Percentiles rank a stretch among this genome's conserved stretches.
phyloP scores from a whole-genome alignment of 2,797 vertebrate genomes.

The Brotula barbata region DNA sequence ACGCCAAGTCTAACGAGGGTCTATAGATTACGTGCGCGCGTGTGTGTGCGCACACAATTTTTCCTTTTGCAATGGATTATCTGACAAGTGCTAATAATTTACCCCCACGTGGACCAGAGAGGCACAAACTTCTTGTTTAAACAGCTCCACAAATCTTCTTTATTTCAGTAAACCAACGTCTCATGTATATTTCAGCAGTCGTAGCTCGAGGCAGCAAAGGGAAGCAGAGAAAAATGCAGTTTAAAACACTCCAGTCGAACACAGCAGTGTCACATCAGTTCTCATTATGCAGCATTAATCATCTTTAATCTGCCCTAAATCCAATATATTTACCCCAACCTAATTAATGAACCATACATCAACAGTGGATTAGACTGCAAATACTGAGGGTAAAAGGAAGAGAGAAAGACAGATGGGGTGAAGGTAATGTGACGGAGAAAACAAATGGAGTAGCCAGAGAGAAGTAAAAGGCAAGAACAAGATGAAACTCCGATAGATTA shows the following conservation, averaged over 20 bases:
- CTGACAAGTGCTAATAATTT: slow-evolving; percentile 46
- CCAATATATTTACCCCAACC: slow-evolving; percentile 69
- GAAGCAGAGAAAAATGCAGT: slow-evolving; percentile 53
- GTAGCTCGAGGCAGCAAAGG: slow-evolving; percentile 54
- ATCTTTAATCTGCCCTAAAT: slow-evolving; percentile 75
- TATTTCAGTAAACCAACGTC: slow-evolving; percentile 63
- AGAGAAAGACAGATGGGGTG: slow-evolving; percentile 4
- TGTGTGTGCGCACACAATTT: too few relatives aligned
- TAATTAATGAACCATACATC: slow-evolving; percentile 63
- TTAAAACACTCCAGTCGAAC: slow-evolving; percentile 54
- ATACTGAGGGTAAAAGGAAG: slow-evolving; percentile 31
- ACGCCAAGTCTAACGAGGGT: neutral
- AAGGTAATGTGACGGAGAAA: slow-evolving; percentile 15
- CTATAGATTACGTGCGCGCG: slow-evolving; percentile 10
- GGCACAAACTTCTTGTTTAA: slow-evolving; percentile 48
- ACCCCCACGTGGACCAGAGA: slow-evolving; percentile 33
- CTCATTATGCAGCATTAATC: slow-evolving; percentile 74
- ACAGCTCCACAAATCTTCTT: slow-evolving; percentile 42
- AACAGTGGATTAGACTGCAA: slow-evolving; percentile 61
- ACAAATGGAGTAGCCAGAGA: slow-evolving; percentile 1
- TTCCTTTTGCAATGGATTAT: slow-evolving; percentile 21
- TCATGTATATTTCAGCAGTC: slow-evolving; percentile 70
- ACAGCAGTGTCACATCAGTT: slow-evolving; percentile 58
- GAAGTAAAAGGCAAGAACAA: slow-evolving; percentile 33
- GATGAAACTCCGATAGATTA: neutral